These are phyloP conservation scores for Betta splendens DNA, from an alignment of 2,797 vertebrate species.

Conservation along the genomic window DNA sequence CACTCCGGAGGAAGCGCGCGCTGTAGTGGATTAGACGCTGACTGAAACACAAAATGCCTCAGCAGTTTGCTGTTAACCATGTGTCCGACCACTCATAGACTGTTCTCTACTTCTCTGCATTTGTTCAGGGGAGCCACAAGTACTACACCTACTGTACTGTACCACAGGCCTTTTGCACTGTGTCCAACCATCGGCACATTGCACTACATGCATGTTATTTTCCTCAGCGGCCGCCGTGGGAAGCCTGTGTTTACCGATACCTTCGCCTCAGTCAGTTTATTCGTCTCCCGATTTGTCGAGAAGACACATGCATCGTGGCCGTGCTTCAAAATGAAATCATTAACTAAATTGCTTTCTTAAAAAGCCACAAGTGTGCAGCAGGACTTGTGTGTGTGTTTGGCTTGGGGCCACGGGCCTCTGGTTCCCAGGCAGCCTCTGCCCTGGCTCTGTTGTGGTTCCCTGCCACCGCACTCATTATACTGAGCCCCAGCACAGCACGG, in stretches of 20 bases:
- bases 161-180: conserved; percentile 35
- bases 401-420: conserved; percentile 73
- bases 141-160: conserved; percentile 34
- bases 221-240: conserved; percentile 51
- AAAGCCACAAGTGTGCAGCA: conserved; percentile 79
- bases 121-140: conserved; percentile 37
- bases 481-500: conserved; percentile 69
- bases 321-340: conserved; percentile 82
- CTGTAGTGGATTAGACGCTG: conserved; percentile 75
- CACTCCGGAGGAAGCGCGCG: conserved; percentile 53
- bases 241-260: conserved; percentile 67
- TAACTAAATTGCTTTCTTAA: conserved; percentile 83
- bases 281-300: conserved; percentile 55
- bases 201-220: conserved; percentile 46
- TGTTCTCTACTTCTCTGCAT: conserved; percentile 39
- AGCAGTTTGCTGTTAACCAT: conserved; percentile 58
- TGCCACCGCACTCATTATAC: conserved; percentile 81
- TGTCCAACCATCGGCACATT: conserved; percentile 50
- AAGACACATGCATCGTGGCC: conserved; percentile 75
- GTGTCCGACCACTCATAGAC: conserved; percentile 58
- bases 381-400: conserved; percentile 79
- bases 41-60: conserved; percentile 77
- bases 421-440: conserved; percentile 78
- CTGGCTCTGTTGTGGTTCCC: conserved; percentile 84
- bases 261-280: conserved; percentile 48